Evolutionary conservation across 1,140 invertebrate genomes (phyloP).

Genomic region (Gyrodactylus salaris): DNA sequence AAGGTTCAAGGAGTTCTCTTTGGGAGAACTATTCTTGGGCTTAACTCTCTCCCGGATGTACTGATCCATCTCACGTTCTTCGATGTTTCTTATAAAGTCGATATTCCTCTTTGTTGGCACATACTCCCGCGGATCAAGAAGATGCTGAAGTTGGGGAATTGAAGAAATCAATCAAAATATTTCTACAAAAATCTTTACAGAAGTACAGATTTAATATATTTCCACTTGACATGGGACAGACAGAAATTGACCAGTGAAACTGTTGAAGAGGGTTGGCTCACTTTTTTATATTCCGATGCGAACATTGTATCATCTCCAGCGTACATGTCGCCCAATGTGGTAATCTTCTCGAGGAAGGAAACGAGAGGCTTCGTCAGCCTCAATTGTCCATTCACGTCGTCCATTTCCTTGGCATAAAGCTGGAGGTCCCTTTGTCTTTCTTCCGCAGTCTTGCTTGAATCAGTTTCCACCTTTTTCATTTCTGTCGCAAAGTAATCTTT

Average conservation of each 20-base stretch:
- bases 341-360: neutral
- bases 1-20: neutral
- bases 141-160: no score
- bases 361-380: neutral
- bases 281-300: neutral
- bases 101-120: neutral
- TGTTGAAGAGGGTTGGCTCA: no score
- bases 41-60: neutral
- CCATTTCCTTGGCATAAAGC: neutral
- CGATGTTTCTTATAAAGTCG: neutral
- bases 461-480: neutral
- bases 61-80: neutral
- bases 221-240: no score
- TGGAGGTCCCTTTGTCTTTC: neutral
- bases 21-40: neutral
- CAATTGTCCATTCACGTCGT: neutral
- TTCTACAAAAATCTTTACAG: no score
- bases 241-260: no score
- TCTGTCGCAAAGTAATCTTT: neutral
- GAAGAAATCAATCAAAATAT: no score
- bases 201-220: no score
- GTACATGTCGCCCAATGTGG: conserved; percentile 1
- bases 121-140: neutral
- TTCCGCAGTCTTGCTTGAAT: neutral
- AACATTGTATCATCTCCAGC: neutral